Percentiles rank a stretch among this genome's conserved stretches.
Conservation (phyloP, 1,140 invertebrate genomes). For the Drosophila varians region DNA sequence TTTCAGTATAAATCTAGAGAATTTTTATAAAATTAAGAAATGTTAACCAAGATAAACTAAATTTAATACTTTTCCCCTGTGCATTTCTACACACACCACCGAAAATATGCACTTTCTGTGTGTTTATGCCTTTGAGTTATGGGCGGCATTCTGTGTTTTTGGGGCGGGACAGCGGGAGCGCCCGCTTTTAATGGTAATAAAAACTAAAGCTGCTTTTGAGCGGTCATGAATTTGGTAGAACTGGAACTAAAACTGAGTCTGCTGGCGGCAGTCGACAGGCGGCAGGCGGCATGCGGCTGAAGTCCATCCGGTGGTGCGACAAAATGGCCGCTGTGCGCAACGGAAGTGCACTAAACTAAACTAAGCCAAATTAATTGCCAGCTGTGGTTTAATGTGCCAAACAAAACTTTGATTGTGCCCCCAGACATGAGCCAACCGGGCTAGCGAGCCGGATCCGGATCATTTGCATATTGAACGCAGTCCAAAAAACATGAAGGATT, state of each 20-base stretch:
- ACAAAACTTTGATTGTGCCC: constrained; percentile 71
- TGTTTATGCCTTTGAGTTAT: constrained; percentile 77
- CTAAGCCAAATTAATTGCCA: constrained; percentile 80
- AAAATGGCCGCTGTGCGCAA: constrained; percentile 75
- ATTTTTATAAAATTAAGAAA: too few species aligned
- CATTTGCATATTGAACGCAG: constrained; percentile 51
- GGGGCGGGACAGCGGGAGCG: constrained; percentile 4
- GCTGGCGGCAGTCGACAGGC: constrained; percentile 21
- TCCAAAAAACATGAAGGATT: constrained; percentile 39
- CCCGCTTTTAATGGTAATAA: constrained; percentile 77
- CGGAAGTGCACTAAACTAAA: constrained; percentile 80
- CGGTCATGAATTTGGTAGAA: constrained; percentile 60
- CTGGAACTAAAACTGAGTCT: constrained; percentile 4
- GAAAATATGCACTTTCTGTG: constrained; percentile 13
- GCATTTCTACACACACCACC: constrained; percentile 3
- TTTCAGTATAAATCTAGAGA: too few species aligned
- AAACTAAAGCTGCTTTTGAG: constrained; percentile 77
- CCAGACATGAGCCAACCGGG: constrained; percentile 36
- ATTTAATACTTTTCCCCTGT: not conserved
- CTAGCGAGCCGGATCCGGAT: constrained; percentile 11
- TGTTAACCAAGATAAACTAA: not conserved
- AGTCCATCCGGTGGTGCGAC: constrained; percentile 70
- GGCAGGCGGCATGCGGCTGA: constrained; percentile 28
- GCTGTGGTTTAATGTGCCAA: constrained; percentile 74
- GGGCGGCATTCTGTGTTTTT: constrained; percentile 63